phyloP scores from a whole-genome alignment of 1,140 invertebrate species.

The Cyphomyrmex costatus region DNA sequence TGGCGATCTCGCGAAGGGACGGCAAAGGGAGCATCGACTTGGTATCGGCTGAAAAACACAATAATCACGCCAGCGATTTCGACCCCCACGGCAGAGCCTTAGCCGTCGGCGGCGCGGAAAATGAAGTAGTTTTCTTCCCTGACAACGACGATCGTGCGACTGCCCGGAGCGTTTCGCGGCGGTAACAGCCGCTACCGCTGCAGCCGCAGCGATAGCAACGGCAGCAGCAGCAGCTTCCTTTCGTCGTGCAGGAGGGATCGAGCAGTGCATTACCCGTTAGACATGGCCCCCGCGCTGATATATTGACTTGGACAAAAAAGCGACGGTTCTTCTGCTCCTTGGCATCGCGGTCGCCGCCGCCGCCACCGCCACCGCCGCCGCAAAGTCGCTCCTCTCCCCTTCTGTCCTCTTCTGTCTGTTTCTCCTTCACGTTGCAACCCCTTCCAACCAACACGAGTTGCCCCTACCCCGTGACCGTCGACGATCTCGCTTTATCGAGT shows the following conservation, averaged over 20 bases:
- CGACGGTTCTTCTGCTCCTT: conserved; percentile 82
- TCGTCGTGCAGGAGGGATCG: conserved; percentile 75
- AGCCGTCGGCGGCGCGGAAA: conserved; percentile 66
- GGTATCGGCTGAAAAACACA: conserved; percentile 60
- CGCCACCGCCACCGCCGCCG: conserved; percentile 49
- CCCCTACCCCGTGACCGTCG: conserved; percentile 38
- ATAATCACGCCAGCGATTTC: conserved; percentile 50
- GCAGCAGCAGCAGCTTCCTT: conserved; percentile 67
- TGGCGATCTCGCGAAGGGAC: not conserved
- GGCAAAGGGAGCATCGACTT: conserved; percentile 34
- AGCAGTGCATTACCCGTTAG: conserved; percentile 85
- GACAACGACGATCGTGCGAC: conserved; percentile 72
- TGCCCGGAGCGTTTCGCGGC: conserved; percentile 70
- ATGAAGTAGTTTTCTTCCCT: conserved; percentile 78
- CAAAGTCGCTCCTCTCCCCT: conserved; percentile 62
- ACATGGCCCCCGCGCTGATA: conserved; percentile 85
- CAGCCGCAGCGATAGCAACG: conserved; percentile 23
- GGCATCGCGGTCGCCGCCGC: conserved; percentile 73
- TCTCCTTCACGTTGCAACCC: conserved; percentile 58
- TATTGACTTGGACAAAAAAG: conserved; percentile 85
- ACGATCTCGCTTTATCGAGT: conserved; percentile 56
- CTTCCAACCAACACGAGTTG: conserved; percentile 35
- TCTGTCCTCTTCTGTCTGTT: not conserved
- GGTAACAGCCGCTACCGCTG: conserved; percentile 27
- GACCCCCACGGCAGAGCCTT: conserved; percentile 2